Percentiles rank a stretch among this genome's conserved stretches.
Conservation (phyloP, 2,888 invertebrate species). For the Sphecodes monilicornis region DNA sequence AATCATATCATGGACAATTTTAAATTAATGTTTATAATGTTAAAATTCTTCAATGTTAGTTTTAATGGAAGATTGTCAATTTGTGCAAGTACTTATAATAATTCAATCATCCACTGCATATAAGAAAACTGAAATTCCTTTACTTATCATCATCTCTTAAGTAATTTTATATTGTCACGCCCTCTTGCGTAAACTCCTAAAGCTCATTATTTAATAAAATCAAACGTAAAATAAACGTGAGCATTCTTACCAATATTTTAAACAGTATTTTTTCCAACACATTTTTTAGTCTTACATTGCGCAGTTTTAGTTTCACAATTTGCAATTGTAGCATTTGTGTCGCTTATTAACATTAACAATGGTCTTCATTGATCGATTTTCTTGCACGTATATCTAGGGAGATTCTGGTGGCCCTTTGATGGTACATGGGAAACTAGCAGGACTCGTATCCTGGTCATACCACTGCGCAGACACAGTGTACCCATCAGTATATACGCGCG, state of each 20-base stretch:
- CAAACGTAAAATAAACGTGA: too few relatives aligned
- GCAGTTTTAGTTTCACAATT: too few relatives aligned
- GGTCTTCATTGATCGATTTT: not conserved
- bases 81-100: not conserved
- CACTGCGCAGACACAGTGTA: conserved; percentile 65
- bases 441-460: conserved; percentile 73
- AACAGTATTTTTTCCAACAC: too few relatives aligned
- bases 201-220: too few relatives aligned
- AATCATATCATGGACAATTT: not conserved
- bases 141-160: too few relatives aligned
- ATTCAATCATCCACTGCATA: not conserved
- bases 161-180: too few relatives aligned
- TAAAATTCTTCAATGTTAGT: not conserved
- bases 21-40: not conserved
- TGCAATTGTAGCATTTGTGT: too few relatives aligned
- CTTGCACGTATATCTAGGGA: conserved; percentile 61
- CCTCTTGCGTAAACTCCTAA: too few relatives aligned
- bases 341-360: too few relatives aligned
- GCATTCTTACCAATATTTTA: too few relatives aligned
- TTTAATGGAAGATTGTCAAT: not conserved
- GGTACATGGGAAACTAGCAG: conserved; percentile 71
- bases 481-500: conserved; percentile 75
- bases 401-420: conserved; percentile 78
- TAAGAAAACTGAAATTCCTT: too few relatives aligned
- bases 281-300: too few relatives aligned